These are phyloP conservation scores for Carduelis carduelis DNA, from an alignment of 2,797 vertebrate genomes.

Conservation along the genomic window DNA sequence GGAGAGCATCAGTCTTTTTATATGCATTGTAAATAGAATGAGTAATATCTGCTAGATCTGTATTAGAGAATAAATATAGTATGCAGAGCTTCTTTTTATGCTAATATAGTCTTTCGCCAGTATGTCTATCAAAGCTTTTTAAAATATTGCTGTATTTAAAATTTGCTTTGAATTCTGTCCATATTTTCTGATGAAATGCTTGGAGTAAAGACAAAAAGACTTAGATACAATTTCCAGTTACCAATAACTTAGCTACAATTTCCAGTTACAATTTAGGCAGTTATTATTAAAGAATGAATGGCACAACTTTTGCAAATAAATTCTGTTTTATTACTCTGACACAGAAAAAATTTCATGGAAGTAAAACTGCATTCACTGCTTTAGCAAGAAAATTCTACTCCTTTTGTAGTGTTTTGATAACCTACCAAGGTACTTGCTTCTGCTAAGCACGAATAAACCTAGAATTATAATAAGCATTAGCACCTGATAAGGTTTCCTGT, in stretches of 20 bases:
- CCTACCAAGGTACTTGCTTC: background rate
- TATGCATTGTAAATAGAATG: background rate
- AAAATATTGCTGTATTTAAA: background rate
- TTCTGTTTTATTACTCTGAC: background rate
- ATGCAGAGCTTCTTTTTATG: background rate
- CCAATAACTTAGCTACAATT: background rate
- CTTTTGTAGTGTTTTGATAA: background rate
- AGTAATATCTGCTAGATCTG: background rate
- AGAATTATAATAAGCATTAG: background rate
- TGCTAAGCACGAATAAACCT: background rate
- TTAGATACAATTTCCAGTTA: background rate
- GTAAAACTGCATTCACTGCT: background rate
- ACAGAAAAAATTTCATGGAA: background rate
- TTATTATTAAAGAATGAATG: background rate
- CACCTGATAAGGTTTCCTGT: background rate
- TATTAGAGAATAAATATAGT: background rate
- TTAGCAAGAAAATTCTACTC: background rate
- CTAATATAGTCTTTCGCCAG: background rate
- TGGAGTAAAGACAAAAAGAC: background rate
- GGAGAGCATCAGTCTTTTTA: background rate
- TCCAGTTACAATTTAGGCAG: background rate
- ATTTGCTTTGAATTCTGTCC: background rate
- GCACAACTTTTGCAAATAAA: background rate
- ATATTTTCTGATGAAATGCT: background rate
- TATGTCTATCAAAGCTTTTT: background rate